Percentiles rank a stretch among this genome's conserved stretches.
phyloP scores from a whole-genome alignment of 2,113 vertebrate genomes.

The Athene cunicularia region DNA sequence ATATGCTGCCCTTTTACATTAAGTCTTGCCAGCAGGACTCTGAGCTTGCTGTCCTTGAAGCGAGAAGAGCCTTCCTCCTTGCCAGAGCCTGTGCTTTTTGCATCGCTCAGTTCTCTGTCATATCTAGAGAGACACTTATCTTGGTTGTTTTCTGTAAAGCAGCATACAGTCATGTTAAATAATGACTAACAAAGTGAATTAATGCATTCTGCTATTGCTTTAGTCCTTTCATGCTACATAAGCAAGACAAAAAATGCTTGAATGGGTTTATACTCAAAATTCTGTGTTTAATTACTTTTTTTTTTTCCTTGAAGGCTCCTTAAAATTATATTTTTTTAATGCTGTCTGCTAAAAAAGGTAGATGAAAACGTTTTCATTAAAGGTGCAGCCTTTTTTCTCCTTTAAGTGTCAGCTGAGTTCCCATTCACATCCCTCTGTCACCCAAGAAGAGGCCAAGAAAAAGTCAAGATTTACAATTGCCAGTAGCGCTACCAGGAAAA shows the following conservation, averaged over 20 bases:
- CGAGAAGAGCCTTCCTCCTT: not conserved
- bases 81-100: not conserved
- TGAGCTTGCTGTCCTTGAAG: not conserved
- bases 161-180: not conserved
- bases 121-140: not conserved
- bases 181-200: not conserved
- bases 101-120: not conserved
- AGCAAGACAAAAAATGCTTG: not conserved
- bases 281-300: not conserved
- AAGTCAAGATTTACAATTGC: not conserved
- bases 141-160: not conserved
- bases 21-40: not conserved
- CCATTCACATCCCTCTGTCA: not conserved
- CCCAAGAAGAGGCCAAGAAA: not conserved
- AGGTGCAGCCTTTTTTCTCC: not conserved
- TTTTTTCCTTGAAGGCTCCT: not conserved
- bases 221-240: not conserved
- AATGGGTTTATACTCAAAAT: not conserved
- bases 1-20: not conserved
- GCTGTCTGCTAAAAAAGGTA: not conserved
- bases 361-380: not conserved
- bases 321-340: not conserved
- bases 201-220: not conserved
- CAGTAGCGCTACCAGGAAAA: not conserved
- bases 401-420: not conserved